Evolutionary conservation across 2,888 invertebrate species (phyloP).

Genomic region (Spatulosminthurus flaviceps): DNA sequence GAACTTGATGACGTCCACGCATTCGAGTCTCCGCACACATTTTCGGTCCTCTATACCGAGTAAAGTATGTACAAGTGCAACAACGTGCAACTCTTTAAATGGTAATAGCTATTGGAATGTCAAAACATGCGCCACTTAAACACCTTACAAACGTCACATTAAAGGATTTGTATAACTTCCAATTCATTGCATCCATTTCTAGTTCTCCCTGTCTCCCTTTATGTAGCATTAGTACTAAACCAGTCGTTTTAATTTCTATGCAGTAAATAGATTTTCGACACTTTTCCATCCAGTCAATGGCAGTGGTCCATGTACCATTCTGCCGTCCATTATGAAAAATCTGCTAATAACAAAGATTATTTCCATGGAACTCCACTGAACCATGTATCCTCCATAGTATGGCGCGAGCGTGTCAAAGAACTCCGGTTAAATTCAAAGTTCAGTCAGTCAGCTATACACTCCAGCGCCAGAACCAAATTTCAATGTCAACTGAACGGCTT

Average conservation of each 20-base stretch:
- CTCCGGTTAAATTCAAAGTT: too few species aligned
- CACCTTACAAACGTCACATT: conserved; percentile 46
- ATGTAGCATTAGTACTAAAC: background rate
- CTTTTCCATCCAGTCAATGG: too few species aligned
- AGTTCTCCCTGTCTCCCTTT: background rate
- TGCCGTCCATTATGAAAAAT: too few species aligned
- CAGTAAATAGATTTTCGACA: background rate
- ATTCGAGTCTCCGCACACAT: background rate
- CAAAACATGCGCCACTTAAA: conserved; percentile 42
- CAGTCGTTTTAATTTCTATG: background rate
- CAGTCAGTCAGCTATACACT: too few species aligned
- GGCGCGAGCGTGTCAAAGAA: too few species aligned
- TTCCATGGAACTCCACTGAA: too few species aligned
- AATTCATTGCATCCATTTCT: conserved; percentile 8
- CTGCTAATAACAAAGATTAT: too few species aligned
- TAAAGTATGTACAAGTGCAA: conserved; percentile 1
- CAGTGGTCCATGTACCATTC: too few species aligned
- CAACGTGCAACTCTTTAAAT: conserved; percentile 18
- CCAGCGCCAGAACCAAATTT: too few species aligned
- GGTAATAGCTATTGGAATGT: conserved; percentile 38
- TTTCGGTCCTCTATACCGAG: background rate
- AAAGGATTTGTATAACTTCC: conserved; percentile 35
- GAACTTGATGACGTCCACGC: background rate
- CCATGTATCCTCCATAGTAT: too few species aligned
- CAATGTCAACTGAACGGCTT: too few species aligned